Evolutionary conservation across 2,113 vertebrate genomes (phyloP).

Genomic region (Cephalophus harveyi): DNA sequence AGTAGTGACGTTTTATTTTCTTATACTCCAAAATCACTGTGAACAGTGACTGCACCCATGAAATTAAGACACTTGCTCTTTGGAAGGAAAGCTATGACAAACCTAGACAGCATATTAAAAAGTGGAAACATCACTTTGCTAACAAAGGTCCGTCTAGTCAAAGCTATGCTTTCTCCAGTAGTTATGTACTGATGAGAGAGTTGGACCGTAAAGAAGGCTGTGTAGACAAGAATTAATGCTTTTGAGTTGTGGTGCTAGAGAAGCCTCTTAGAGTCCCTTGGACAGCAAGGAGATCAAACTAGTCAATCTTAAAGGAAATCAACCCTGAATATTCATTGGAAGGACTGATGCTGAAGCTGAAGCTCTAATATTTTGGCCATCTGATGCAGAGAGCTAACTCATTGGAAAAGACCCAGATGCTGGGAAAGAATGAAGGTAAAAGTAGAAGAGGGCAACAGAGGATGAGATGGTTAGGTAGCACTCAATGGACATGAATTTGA

Average conservation of each 20-base stretch:
- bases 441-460: neutral
- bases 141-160: neutral
- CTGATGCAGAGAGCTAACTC: neutral
- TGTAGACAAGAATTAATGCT: accelerated
- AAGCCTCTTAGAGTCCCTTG: neutral
- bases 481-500: neutral
- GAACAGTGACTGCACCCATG: neutral
- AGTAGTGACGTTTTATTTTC: neutral
- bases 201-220: neutral
- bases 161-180: neutral
- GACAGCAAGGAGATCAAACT: neutral
- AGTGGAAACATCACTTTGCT: neutral
- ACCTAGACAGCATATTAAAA: neutral
- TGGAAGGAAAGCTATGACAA: neutral
- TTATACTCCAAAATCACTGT: neutral
- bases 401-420: neutral
- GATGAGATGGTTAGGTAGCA: neutral
- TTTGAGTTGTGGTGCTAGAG: neutral
- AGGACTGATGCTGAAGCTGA: neutral
- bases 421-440: neutral
- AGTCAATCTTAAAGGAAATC: neutral
- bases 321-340: neutral
- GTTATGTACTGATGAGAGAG: neutral
- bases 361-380: neutral
- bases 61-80: neutral